phyloP scores from a whole-genome alignment of 2,113 vertebrate genomes.

The Agelaius tricolor region DNA sequence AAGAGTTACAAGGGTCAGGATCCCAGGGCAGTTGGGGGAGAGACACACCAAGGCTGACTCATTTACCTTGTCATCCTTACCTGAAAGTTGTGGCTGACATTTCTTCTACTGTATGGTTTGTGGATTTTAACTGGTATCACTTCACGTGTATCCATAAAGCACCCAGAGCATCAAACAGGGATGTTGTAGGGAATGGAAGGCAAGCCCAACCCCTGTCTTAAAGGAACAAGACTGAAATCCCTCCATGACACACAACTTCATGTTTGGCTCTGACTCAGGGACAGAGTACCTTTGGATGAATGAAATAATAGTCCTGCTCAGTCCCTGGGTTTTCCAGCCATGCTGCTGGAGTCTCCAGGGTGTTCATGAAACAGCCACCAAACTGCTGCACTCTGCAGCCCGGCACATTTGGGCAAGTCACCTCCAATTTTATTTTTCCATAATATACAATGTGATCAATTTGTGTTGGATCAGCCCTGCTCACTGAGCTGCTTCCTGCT shows the following conservation, averaged over 20 bases:
- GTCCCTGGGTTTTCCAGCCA: neutral
- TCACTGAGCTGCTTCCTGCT: neutral
- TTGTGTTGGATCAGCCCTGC: neutral
- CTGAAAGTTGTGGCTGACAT: neutral
- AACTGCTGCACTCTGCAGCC: neutral
- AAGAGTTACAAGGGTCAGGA: neutral
- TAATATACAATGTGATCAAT: fast-evolving
- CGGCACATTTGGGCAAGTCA: neutral
- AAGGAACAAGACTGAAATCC: neutral
- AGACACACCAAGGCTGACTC: neutral
- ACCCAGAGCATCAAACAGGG: neutral
- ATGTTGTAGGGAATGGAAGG: neutral
- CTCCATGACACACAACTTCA: fast-evolving
- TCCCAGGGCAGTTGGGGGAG: neutral
- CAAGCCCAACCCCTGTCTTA: neutral
- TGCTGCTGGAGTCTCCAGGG: neutral
- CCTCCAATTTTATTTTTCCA: neutral
- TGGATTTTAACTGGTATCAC: neutral
- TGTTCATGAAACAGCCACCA: neutral
- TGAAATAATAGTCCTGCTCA: neutral
- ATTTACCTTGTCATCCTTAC: neutral
- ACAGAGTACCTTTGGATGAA: neutral
- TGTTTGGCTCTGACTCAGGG: neutral
- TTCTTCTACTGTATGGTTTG: neutral
- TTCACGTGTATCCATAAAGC: neutral